A percentile compares a stretch with the other conserved stretches of the same genome.
phyloP scores from a whole-genome alignment of 2,888 invertebrate species.

The Troides helena region DNA sequence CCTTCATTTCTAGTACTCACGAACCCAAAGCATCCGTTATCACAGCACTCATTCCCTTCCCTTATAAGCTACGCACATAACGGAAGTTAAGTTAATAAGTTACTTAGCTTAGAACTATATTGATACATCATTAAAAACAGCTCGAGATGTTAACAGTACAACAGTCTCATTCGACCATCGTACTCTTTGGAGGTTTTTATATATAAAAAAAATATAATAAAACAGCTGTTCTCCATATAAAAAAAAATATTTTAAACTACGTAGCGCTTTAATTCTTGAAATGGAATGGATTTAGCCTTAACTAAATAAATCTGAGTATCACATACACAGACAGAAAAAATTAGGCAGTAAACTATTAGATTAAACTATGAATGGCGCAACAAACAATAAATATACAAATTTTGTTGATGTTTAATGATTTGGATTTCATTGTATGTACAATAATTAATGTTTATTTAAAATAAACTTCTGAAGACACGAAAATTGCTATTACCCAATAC shows the following conservation, averaged over 20 bases:
- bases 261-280: conserved; percentile 22
- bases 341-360: background rate
- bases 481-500: conserved; percentile 10
- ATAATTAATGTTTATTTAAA: conserved; percentile 12
- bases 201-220: background rate
- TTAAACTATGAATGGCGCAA: conserved; percentile 28
- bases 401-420: conserved; percentile 5
- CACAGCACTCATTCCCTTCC: conserved; percentile 66
- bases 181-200: background rate
- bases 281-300: conserved; percentile 41
- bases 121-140: conserved; percentile 45
- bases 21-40: conserved; percentile 64
- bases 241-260: background rate
- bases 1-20: conserved; percentile 49
- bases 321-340: conserved; percentile 19
- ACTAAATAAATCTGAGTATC: conserved; percentile 23
- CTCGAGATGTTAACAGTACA: conserved; percentile 36
- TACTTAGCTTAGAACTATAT: conserved; percentile 54
- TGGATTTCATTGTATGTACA: conserved; percentile 17
- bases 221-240: background rate
- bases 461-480: conserved; percentile 11
- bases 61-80: conserved; percentile 60
- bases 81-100: conserved; percentile 44
- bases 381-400: conserved; percentile 11
- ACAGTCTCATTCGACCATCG: conserved; percentile 38